phyloP scores from a whole-genome alignment of 2,797 vertebrate species.

The Rhinoraja longicauda region DNA sequence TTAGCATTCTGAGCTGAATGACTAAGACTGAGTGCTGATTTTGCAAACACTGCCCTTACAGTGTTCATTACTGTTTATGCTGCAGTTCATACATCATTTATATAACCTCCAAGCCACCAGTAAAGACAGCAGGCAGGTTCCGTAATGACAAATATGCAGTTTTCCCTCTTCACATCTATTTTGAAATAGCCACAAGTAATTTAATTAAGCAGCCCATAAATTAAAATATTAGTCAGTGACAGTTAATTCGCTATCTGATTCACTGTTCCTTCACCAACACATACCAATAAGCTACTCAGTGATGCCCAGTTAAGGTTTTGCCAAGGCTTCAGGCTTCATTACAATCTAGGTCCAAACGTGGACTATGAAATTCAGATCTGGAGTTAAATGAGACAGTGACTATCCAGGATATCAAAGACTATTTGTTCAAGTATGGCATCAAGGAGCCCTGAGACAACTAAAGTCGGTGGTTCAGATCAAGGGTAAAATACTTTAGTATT shows the following conservation, averaged over 20 bases:
- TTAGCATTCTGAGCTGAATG: neutral
- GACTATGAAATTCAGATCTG: too few relatives aligned
- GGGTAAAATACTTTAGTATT: too few relatives aligned
- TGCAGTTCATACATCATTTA: slow-evolving; percentile 12
- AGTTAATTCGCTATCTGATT: neutral
- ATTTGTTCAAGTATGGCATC: too few relatives aligned
- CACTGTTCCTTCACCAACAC: neutral
- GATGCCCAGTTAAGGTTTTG: too few relatives aligned
- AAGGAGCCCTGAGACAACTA: too few relatives aligned
- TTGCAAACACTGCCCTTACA: slow-evolving; percentile 13
- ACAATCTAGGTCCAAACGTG: too few relatives aligned
- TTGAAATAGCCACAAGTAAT: neutral
- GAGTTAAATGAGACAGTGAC: too few relatives aligned
- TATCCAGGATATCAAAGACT: too few relatives aligned
- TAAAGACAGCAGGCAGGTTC: neutral
- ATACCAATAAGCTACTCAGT: neutral
- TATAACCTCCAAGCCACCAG: neutral
- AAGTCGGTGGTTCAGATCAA: too few relatives aligned
- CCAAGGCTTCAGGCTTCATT: too few relatives aligned
- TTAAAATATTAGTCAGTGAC: neutral
- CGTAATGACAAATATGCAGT: neutral
- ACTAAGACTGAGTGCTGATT: slow-evolving; percentile 11
- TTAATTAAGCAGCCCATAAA: neutral
- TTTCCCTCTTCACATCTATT: neutral
- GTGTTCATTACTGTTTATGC: neutral